phyloP scores from a whole-genome alignment of 64 coral and sea anemone genomes.

The Pocillopora damicornis region DNA sequence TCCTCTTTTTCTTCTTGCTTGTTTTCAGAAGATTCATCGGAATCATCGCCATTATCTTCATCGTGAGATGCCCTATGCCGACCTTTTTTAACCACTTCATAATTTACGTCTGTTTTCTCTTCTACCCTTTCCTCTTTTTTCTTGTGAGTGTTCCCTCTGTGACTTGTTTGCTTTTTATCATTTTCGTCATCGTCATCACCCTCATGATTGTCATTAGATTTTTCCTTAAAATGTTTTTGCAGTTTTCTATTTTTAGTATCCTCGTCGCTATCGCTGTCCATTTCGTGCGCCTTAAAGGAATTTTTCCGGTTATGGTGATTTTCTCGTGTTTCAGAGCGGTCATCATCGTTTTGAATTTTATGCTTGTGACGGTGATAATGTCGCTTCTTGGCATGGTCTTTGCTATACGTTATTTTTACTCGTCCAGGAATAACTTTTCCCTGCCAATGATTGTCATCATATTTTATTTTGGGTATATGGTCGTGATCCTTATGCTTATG shows the following conservation, averaged over 20 bases:
- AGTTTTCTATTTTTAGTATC: neutral
- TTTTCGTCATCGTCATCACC: neutral
- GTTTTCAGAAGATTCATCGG: constrained; percentile 2
- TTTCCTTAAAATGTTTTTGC: neutral
- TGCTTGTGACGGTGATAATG: neutral
- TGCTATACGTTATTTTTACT: no score
- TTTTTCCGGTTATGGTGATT: constrained; percentile 6
- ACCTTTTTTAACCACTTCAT: neutral
- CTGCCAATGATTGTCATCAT: no score
- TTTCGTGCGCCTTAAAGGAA: neutral
- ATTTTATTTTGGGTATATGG: neutral
- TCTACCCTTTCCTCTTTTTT: constrained; percentile 4
- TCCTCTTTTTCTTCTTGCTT: constrained; percentile 20
- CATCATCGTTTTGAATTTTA: neutral
- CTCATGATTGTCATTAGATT: neutral
- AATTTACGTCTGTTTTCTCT: constrained; percentile 11
- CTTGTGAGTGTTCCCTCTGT: neutral
- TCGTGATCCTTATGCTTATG: neutral
- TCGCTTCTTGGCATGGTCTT: neutral
- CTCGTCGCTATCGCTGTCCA: neutral
- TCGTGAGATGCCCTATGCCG: constrained; percentile 9
- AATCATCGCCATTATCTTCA: constrained; percentile 15
- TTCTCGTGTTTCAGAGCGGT: neutral
- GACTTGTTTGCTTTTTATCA: no score
- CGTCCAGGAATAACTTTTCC: no score